Evolutionary conservation across 2,113 vertebrate species (phyloP).

Genomic region (Pseudorhombus dupliciocellatus): DNA sequence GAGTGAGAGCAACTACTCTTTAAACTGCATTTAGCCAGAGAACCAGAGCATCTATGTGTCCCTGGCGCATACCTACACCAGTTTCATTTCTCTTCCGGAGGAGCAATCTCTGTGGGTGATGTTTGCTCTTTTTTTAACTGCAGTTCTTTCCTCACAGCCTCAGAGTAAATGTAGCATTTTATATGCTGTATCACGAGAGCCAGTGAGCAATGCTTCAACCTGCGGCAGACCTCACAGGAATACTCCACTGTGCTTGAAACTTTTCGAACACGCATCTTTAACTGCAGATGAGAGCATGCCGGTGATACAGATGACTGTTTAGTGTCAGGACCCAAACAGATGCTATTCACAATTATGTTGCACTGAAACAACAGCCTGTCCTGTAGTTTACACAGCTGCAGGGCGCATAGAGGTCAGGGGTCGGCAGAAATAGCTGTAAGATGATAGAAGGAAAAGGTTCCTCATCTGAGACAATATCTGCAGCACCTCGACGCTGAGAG

Average conservation of each 20-base stretch:
- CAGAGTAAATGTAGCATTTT: not conserved
- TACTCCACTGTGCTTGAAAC: not conserved
- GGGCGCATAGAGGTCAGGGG: constrained; percentile 5
- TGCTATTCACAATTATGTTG: constrained; percentile 4
- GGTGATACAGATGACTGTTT: not conserved
- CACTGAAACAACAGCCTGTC: not conserved
- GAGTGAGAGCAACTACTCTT: not conserved
- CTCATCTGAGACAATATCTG: not conserved
- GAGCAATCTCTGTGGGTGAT: not conserved
- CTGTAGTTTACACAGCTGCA: not conserved
- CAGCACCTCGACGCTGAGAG: not conserved
- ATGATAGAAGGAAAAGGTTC: not conserved
- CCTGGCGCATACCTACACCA: not conserved
- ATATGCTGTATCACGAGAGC: not conserved
- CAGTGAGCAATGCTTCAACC: not conserved
- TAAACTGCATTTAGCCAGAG: not conserved
- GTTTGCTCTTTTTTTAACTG: not conserved
- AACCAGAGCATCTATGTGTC: not conserved
- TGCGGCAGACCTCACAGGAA: not conserved
- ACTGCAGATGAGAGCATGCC: not conserved
- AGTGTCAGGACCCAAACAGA: constrained; percentile 18
- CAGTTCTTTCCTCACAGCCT: not conserved
- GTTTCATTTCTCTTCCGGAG: not conserved
- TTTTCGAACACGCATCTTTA: constrained; percentile 6
- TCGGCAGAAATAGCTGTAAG: not conserved